Evolutionary conservation across 1,140 invertebrate genomes (phyloP), one percentile per base, ranked within the genome.

Genomic region (Druon quercuslanigerum): DNA sequence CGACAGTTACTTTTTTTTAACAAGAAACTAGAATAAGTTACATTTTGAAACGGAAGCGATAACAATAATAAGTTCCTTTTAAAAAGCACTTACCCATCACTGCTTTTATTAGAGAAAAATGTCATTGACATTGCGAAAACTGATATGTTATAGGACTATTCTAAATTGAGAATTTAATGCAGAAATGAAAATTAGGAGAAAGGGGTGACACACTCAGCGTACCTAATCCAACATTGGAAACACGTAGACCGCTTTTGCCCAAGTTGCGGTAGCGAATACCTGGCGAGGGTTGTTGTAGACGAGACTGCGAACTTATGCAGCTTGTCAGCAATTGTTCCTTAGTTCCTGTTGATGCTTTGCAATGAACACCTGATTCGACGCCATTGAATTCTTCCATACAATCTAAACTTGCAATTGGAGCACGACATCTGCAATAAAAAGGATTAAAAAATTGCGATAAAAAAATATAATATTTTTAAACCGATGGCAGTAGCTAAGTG

Each of bases 371-470:
- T n/a, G 88, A 89, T 79, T 90, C 91, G 13, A 89, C 91, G 33
- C 93, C 95, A 91, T 95, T 96, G 92, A 96, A 96, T 92, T 97
- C 96, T 93, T 97, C 96, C 96, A 97, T 97, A 92, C 96, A 97
- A 93, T 97, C 96, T 85, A 97, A 92, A 87, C 96, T 97, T 78
- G 96, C 96, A 91, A 97, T 97, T 81, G 96, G 96, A 84, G 96
- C 96, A 87, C 96, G 94, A 93, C 96, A 97, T 93, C 96, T 97
- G 90, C 71, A 17, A 50, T n/a, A 72, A 40, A 74, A 89, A 89
- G 78, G 87, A 40, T 50, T 56, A 5, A 8, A 50, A 71, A 73
- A 33, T 72, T 14, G 8, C 16, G 25, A 66, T 66, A 12, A 66
- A 14, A 46, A 66, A 40, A 20, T 56, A 19, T 20, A 19, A 9